Evolutionary conservation across 37 sponge, comb jelly and placozoan genomes (phyloP).

Genomic region (Aplysina aerophoba): DNA sequence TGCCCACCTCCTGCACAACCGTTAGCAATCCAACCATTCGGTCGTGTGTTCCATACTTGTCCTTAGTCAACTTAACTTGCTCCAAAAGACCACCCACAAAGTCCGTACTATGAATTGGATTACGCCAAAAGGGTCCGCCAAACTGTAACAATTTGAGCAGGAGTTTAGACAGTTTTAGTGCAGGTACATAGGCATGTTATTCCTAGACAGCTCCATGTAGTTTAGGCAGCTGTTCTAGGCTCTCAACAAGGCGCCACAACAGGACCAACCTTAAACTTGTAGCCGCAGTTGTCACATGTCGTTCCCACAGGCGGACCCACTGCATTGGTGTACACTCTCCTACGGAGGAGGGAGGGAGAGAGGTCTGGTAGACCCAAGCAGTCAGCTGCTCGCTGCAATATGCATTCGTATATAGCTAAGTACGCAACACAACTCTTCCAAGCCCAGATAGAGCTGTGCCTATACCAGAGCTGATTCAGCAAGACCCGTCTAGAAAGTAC

Average conservation of each 20-base stretch:
- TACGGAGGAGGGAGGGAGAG: background rate
- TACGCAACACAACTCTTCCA: no score
- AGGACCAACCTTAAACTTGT: constrained; percentile 61
- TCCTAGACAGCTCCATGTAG: no score
- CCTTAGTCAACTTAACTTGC: constrained; percentile 30
- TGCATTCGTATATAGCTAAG: no score
- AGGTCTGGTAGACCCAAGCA: background rate
- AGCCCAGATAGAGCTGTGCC: no score
- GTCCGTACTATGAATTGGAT: constrained; percentile 84
- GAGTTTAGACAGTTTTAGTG: no score
- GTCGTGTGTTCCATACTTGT: constrained; percentile 57
- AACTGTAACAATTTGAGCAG: constrained; percentile 48
- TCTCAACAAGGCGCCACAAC: no score
- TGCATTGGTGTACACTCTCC: constrained; percentile 49
- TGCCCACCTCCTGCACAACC: constrained; percentile 75
- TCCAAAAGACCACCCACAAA: constrained; percentile 82
- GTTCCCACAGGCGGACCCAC: constrained; percentile 85
- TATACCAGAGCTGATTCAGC: no score
- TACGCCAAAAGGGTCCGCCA: constrained; percentile 96
- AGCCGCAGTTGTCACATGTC: constrained; percentile 84
- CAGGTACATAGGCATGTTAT: no score
- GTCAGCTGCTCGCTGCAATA: no score
- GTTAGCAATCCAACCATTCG: constrained; percentile 88
- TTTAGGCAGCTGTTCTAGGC: no score
- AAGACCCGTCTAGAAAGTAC: no score